Evolutionary conservation across 1,140 invertebrate genomes (phyloP).

Genomic region (Sinella curviseta): DNA sequence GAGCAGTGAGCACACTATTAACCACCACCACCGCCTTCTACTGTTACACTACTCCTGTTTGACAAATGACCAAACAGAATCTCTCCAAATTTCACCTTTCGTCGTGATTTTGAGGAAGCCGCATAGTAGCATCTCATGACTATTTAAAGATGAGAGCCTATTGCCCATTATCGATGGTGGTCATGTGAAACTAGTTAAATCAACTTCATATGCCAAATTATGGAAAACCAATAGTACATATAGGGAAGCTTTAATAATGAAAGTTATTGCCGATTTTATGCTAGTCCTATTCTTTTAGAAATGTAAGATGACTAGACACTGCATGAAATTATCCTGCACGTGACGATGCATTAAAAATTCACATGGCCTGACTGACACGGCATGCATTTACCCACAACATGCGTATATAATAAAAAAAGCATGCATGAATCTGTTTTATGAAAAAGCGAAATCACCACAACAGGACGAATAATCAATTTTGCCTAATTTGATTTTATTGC

Average conservation of each 20-base stretch:
- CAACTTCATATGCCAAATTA: not conserved
- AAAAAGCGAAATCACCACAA: slow-evolving; percentile 17
- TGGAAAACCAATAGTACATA: not conserved
- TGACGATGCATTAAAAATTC: too few species aligned
- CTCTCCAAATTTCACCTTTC: slow-evolving; percentile 14
- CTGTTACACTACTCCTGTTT: not conserved
- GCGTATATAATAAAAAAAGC: too few species aligned
- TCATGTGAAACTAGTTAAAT: slow-evolving; percentile 1
- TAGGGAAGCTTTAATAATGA: not conserved
- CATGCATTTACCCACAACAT: too few species aligned
- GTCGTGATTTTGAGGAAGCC: not conserved
- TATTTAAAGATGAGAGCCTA: not conserved
- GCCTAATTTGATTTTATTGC: slow-evolving; percentile 11
- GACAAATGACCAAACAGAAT: not conserved
- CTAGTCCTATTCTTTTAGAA: too few species aligned
- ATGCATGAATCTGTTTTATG: not conserved
- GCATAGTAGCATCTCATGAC: too few species aligned
- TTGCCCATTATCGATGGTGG: too few species aligned
- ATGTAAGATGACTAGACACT: too few species aligned
- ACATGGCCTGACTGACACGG: too few species aligned
- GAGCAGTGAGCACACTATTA: too few species aligned
- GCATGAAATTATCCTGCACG: too few species aligned
- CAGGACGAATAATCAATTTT: not conserved
- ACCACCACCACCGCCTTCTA: slow-evolving; percentile 2
- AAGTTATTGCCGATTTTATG: not conserved